Conservation (phyloP, 2,797 vertebrate genomes). For the Dendrocincla tyrannina region DNA sequence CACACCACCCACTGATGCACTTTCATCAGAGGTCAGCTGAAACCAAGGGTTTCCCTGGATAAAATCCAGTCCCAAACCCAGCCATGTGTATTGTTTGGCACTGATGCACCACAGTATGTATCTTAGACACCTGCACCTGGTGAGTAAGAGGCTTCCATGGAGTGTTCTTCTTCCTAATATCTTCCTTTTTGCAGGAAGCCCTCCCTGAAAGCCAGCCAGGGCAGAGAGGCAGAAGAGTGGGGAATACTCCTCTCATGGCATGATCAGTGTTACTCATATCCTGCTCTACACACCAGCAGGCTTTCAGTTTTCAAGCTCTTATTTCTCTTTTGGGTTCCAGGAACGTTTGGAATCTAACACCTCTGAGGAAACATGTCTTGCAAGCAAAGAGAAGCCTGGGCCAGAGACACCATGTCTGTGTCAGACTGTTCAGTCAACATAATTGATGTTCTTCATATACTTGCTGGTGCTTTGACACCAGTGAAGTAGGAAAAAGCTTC, state of each 20-base stretch:
- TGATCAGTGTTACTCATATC: neutral
- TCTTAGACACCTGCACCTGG: neutral
- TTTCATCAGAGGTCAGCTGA: neutral
- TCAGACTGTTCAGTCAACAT: neutral
- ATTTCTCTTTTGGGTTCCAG: neutral
- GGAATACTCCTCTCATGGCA: neutral
- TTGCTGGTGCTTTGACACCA: neutral
- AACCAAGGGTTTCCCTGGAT: neutral
- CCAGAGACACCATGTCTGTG: neutral
- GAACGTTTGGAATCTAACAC: neutral
- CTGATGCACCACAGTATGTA: fast-evolving
- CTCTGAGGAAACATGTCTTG: neutral
- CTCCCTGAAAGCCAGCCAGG: neutral
- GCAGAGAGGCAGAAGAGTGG: neutral
- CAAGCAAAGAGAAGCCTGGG: neutral
- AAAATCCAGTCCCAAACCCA: neutral
- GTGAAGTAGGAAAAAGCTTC: neutral
- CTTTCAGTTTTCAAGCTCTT: neutral
- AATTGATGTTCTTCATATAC: neutral
- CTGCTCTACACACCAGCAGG: neutral
- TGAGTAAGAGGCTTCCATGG: neutral
- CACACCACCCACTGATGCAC: neutral
- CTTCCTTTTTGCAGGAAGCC: neutral
- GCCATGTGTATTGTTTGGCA: neutral
- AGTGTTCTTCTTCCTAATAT: neutral